A percentile compares a stretch with the other conserved stretches of the same genome.
These are phyloP conservation scores for Pristiophorus japonicus DNA, from an alignment of 2,113 vertebrate genomes.

Conservation along the genomic window DNA sequence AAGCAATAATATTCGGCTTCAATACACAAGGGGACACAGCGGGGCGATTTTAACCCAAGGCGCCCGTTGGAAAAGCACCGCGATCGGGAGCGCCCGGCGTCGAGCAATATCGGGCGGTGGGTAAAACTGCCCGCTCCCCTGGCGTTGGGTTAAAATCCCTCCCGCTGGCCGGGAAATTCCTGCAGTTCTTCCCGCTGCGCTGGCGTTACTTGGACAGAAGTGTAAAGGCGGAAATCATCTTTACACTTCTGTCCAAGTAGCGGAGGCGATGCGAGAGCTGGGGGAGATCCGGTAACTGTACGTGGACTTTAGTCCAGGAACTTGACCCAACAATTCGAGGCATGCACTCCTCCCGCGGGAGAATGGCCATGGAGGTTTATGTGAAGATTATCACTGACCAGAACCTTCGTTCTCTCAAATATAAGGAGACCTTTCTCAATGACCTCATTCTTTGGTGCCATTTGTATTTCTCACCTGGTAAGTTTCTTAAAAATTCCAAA, in stretches of 20 bases:
- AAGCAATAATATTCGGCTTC: conserved; percentile 29
- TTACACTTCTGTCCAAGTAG: not conserved
- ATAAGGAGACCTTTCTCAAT: not conserved
- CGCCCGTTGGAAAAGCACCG: not conserved
- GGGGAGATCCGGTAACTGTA: not conserved
- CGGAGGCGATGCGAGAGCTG: not conserved
- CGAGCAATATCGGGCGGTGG: not conserved
- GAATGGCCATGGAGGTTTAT: not conserved
- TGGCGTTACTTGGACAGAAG: not conserved
- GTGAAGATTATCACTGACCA: not conserved
- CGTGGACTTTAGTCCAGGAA: no score
- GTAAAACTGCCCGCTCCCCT: not conserved
- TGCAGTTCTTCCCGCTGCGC: not conserved
- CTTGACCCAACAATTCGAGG: not conserved
- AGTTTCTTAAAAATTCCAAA: not conserved
- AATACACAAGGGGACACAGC: not conserved
- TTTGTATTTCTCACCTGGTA: not conserved
- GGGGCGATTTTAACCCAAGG: not conserved
- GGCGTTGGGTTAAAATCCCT: not conserved
- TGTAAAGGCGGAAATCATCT: not conserved
- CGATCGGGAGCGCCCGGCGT: not conserved
- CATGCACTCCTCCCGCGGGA: not conserved
- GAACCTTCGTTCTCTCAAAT: not conserved
- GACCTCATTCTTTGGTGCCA: not conserved
- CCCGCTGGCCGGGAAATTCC: not conserved